phyloP scores from a whole-genome alignment of 2,888 invertebrate species.

The Harmothoe impar region DNA sequence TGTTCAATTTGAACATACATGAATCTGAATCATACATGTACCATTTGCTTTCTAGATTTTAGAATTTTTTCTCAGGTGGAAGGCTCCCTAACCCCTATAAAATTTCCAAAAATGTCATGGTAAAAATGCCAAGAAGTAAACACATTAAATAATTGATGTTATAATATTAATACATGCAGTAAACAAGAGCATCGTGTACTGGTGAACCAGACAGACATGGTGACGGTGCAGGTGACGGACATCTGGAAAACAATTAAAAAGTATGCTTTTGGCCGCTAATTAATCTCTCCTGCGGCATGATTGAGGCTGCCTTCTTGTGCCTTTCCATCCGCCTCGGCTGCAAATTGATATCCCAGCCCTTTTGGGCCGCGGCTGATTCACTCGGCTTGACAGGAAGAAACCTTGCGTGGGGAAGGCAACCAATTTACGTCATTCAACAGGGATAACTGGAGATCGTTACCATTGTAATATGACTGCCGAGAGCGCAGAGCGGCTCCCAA shows the following conservation, averaged over 20 bases:
- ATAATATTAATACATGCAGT: not conserved
- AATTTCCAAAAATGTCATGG: no score
- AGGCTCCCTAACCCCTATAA: no score
- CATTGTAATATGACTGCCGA: not conserved
- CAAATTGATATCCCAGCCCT: not conserved
- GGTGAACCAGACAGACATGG: no score
- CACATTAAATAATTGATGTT: no score
- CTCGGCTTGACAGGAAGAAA: not conserved
- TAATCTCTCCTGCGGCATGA: not conserved
- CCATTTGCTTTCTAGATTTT: no score
- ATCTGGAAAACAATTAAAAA: slow-evolving; percentile 7
- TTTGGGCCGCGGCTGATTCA: not conserved
- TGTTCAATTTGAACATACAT: no score
- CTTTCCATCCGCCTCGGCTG: not conserved
- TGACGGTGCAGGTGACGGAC: not conserved
- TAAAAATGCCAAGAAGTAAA: no score
- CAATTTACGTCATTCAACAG: not conserved
- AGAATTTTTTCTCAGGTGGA: no score
- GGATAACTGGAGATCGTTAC: slow-evolving; percentile 28
- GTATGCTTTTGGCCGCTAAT: not conserved
- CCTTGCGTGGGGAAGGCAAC: not conserved
- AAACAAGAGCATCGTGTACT: not conserved
- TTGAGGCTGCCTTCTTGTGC: not conserved
- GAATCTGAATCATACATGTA: no score
- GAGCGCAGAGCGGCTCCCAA: not conserved